A percentile compares a stretch with the other conserved stretches of the same genome.
phyloP scores from a whole-genome alignment of 2,888 invertebrate genomes.

The Sminthurinus aureus region DNA sequence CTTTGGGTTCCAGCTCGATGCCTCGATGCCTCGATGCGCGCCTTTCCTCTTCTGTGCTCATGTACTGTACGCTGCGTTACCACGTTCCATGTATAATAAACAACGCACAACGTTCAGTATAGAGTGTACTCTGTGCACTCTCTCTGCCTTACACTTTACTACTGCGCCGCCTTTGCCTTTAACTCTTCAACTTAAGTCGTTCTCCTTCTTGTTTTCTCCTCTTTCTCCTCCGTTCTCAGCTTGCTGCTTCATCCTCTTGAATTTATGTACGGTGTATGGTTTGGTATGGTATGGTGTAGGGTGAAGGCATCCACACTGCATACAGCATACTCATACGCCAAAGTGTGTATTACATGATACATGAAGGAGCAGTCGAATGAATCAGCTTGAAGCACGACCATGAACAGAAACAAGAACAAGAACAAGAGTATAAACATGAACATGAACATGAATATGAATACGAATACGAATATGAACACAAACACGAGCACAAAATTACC shows the following conservation, averaged over 20 bases:
- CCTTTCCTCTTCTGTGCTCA: not conserved
- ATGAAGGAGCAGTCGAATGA: not conserved
- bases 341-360: no score
- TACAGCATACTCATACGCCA: no score
- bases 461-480: not conserved
- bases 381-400: not conserved
- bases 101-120: no score
- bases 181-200: not conserved
- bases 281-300: no score
- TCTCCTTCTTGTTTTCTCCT: not conserved
- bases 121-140: no score
- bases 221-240: not conserved
- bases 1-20: conserved; percentile 34
- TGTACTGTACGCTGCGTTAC: no score
- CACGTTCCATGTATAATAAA: not conserved
- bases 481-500: not conserved
- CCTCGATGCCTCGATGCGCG: conserved; percentile 23
- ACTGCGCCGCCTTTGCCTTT: conserved; percentile 26
- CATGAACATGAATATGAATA: not conserved
- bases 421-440: not conserved
- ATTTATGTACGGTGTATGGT: not conserved
- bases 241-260: not conserved
- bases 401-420: not conserved
- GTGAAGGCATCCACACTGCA: no score
- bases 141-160: not conserved